Evolutionary conservation across 2,113 vertebrate genomes (phyloP), one percentile per base, ranked within the genome.

Genomic region (Todiramphus chloris): DNA sequence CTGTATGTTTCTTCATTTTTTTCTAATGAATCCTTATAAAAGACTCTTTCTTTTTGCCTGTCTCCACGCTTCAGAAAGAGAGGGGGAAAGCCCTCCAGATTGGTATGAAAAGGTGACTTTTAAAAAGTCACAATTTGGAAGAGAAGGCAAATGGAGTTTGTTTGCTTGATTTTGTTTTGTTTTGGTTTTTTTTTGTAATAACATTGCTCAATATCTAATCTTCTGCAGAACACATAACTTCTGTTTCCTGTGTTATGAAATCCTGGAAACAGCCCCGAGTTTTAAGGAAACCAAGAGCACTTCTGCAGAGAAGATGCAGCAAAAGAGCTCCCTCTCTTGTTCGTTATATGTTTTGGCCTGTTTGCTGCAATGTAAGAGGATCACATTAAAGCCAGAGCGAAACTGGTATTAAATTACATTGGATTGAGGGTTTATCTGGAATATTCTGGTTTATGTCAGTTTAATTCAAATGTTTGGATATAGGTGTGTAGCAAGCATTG

Each of bases 211-310:
- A 46, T 97, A 96, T 96, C 97, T 98, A 97, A 98, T 97, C 97
- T 97, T n/a, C 92, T 96, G 92, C 69, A 84, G 90, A 63, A 77
- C 87, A 62, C 94, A 89, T 87, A 96, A 95, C 87, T 93, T 87
- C 96, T 96, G 95, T 96, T 98, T 98, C 98, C 98, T 98, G 98
- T 98, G 95, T 98, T 98, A 96, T 88, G 97, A 98, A 98, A 98
- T 96, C 91, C 96, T 98, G 96, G 97, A 95, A 93, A 76, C 89
- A 83, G 79, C 41, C 74, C 72, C 85, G 95, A 96, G 89, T 95
- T 96, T 93, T 76, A 35, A 81, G 79, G 83, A 92, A 90, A 93
- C 73, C 4, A 16, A 92, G 81, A 5, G 1, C 14, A 2, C 27
- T 75, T 76, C 41, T n/a, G 28, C 66, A 43, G 37, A 59, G 55